Base-by-base conservation (phyloP, 2,113 vertebrate genomes). In the Peromyscus leucopus region DNA sequence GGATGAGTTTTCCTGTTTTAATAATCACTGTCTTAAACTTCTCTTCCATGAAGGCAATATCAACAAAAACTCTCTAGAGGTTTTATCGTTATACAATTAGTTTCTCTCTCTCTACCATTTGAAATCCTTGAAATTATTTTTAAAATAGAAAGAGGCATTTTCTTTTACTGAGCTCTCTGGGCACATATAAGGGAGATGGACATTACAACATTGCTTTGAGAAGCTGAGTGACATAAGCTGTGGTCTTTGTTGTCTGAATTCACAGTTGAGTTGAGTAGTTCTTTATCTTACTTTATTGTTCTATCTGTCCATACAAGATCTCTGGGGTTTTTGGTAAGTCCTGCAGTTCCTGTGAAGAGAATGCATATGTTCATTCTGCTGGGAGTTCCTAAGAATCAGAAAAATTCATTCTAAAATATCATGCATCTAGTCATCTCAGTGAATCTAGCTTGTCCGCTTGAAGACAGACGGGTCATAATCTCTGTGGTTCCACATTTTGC, bases 1-100 rank as follows among this genome's bases (percentile, higher is more conserved):
- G 97, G 98, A 98, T 98, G 98, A 98, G 97, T 98, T 98, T 98
- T 98, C 97, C 97, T 97, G 96, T 98, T 98, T 98, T 98, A 98
- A 98, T 99, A 98, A 98, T 98, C 98, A 98, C 97, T 96, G 96
- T 98, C 98, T 97, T 97, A 98, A 98, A 98, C 96, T 98, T 98
- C 98, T 92, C 89, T 98, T 98, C 97, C 97, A 98, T 98, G 98
- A 98, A 98, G 98, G 97, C 96, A 96, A 98, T 98, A 98, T 98
- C 98, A 98, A 98, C 98, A 98, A 98, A 98, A 98, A 98, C 96
- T 98, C 97, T 98, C 98, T 92, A 59, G 98, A 96, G 98, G 97
- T 95, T 98, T 98, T 97, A 97, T 98, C 97, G 96, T 97, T 78
- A 86, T 92, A 97, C 96, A 98, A 98, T 98, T 98, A 98, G 97